Evolutionary conservation across 2,888 invertebrate genomes (phyloP), one percentile per base, ranked within the genome.

Genomic region (Adela reaumurella): DNA sequence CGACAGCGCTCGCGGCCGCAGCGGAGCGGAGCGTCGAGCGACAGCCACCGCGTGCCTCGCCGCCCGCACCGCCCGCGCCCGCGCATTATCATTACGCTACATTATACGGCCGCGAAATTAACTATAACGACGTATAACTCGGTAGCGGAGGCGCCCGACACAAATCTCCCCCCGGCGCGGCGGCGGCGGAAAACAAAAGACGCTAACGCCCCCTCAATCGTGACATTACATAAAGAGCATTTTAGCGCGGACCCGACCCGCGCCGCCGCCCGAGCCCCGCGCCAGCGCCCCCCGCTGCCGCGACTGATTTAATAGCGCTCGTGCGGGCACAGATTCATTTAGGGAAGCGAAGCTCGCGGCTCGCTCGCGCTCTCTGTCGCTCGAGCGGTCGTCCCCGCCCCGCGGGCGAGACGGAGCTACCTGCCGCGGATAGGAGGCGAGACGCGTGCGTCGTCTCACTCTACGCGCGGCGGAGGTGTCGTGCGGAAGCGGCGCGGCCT

Each of bases 241-340:
- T 77, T 77, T 77, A 71, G 74, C 76, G 67, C 67, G 3, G 45
- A 18, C 45, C 16, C 41, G 35, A 46, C 17, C 18, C 46, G 66
- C 68, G 58, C 64, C 67, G 41, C 24, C 29, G 11, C 18, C 10
- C 28, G 19, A 19, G 14, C 19, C 16, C 68, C 62, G 67, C 67
- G 61, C 67, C 59, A 72, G 69, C 73, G 70, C 77, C 73, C 66
- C 68, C 68, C 35, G 35, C 35, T 2, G 28, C 43, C 41, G 45
- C 48, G 44, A 14, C 43, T 77, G 77, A 78, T 78, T 78, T 77
- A 77, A 77, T 77, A 78, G 71, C 74, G 64, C 70, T 43, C 43
- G 59, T 74, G 74, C 74, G 74, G 77, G 77, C 78, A 76, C 77
- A 77, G 78, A 78, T 78, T 78, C 78, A 78, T 72, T 78, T 78